Base-by-base conservation (phyloP, 2,113 vertebrate species). In the Prolemur simus region DNA sequence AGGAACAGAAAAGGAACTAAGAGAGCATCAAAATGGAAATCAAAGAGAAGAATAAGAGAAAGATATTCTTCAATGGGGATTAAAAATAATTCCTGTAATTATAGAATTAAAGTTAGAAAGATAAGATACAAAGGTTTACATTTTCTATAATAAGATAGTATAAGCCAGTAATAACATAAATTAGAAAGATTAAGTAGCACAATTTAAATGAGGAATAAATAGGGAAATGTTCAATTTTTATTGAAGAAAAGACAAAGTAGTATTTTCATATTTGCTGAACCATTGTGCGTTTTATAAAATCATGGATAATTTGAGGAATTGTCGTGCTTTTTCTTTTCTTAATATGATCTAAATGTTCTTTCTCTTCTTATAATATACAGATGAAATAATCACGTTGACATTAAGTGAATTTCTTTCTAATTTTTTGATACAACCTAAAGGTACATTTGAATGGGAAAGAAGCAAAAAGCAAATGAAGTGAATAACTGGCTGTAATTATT, bases 321-420 rank as follows among this genome's bases (percentile, higher is more conserved):
- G 29, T 18, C 47, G 3, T 71, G 0, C 5, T 54, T 54, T 60
- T 76, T 88, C 49, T 58, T 87, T 81, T 66, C 64, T 77, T 73
- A 34, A 83, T 84, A 68, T 84, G 32, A 93, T 76, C 17, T 85
- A 66, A 94, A 87, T 95, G 39, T 89, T 92, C 27, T 71, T 17
- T 73, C 3, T 45, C n/a, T 49, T 80, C 45, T 92, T 81, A 58
- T 45, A 89, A 69, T 69, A 63, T 9, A 74, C 6, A 76, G 88
- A 64, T 37, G 34, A 89, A 95, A 80, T 39, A 39, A 85, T 89
- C 39, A 87, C n/a, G 27, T 94, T 78, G 45, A 63, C 85, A 45
- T 58, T 27, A 52, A 89, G 21, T 89, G 4, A 8, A 66, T 78
- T 86, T 89, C 37, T 82, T 93, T 42, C 34, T 37, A 49, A n/a